Base-by-base conservation (phyloP, 2,888 invertebrate species). In the Pinctada fucata region DNA sequence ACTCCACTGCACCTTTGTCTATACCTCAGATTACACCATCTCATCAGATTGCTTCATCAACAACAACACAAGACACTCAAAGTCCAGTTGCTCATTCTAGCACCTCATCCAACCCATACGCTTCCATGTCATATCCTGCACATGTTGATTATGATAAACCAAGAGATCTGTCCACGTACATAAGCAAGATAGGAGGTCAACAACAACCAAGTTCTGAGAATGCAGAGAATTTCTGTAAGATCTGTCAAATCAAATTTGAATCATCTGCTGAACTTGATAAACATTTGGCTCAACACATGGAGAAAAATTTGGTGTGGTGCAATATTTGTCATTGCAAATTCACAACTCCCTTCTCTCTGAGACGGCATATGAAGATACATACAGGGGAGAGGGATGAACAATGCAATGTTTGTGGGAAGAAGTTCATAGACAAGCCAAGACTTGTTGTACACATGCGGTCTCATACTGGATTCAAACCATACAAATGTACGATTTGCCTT, bases 311-410 rank as follows among this genome's bases (percentile, higher is more conserved):
- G 6, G 74, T 74, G 4, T 74, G 74, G 74, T 74, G 74, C 63
- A 49, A 74, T n/a, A 66, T 74, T 16, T 74, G 74, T 66, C 74
- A 74, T 10, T 66, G 74, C 50, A 74, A 74, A 52, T 74, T 74
- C 50, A 74, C 74, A 6, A 74, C 74, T 8, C 74, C 74, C 13
- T 74, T 74, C 50, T 74, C 74, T 8, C 51, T 74, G 31, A 48
- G 74, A 31, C 74, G 74, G 3, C 74, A 74, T 63, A 74, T 74
- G 74, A 74, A 74, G 45, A 74, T 77, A n/a, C 76, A 77, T 64
- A 77, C 76, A 4, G 76, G 76, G 31, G 76, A 77, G 31, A 72
- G 72, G 67, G 52, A 64, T 3, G 72, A 77, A 48, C 70, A 65
- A 16, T 77, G 76, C 63, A 63, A 64, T 50, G 72, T 77, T 4